Evolutionary conservation across 2,888 invertebrate species (phyloP).

Genomic region (Drosophila infuscata): DNA sequence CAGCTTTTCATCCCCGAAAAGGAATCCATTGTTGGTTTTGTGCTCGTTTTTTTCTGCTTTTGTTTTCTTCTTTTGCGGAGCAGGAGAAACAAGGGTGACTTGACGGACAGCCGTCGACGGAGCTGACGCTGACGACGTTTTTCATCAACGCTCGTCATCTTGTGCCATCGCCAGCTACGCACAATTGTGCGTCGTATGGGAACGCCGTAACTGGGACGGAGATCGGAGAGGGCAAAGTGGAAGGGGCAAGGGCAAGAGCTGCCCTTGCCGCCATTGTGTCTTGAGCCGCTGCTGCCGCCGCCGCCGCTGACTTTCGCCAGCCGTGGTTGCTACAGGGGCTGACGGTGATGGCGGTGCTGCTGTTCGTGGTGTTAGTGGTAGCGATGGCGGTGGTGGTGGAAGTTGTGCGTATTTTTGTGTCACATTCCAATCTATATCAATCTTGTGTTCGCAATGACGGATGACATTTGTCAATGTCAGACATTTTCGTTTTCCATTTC

Average conservation of each 20-base stretch:
- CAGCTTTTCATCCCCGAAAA: slow-evolving; percentile 75
- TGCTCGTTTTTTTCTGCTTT: slow-evolving; percentile 44
- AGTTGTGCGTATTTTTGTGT: slow-evolving; percentile 84
- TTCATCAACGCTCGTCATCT: slow-evolving; percentile 83
- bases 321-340: slow-evolving; percentile 49
- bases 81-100: slow-evolving; percentile 75
- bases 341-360: slow-evolving; percentile 27
- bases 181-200: slow-evolving; percentile 67
- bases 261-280: slow-evolving; percentile 67
- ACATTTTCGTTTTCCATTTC: slow-evolving; percentile 84
- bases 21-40: slow-evolving; percentile 66
- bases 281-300: slow-evolving; percentile 36
- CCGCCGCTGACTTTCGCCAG: slow-evolving; percentile 25
- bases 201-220: slow-evolving; percentile 6
- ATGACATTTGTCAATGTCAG: slow-evolving; percentile 86
- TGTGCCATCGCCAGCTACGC: slow-evolving; percentile 78
- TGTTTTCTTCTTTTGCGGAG: slow-evolving; percentile 31
- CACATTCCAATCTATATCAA: slow-evolving; percentile 86
- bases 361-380: slow-evolving; percentile 11
- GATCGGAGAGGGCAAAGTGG: not conserved
- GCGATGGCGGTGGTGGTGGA: slow-evolving; percentile 52
- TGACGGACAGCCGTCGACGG: slow-evolving; percentile 82
- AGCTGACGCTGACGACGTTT: slow-evolving; percentile 66
- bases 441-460: slow-evolving; percentile 86
- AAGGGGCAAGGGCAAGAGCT: slow-evolving; percentile 31